Percentiles rank a stretch among this genome's conserved stretches.
These are phyloP conservation scores for Cyprinus carpio DNA, from an alignment of 2,113 vertebrate genomes.

Conservation along the genomic window DNA sequence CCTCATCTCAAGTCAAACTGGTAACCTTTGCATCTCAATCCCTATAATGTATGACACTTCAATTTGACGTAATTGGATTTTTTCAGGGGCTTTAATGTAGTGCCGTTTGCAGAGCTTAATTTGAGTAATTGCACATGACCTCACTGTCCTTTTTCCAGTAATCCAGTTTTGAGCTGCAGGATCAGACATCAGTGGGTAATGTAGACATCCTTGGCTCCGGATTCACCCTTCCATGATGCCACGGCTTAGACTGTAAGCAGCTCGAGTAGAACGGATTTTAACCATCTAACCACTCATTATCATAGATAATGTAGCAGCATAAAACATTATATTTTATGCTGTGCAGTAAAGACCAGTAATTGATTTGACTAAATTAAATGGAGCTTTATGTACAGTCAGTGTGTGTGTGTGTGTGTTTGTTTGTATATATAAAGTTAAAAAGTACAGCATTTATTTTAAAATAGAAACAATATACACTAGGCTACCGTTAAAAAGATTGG, in stretches of 20 bases:
- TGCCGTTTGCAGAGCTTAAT: conserved; percentile 11
- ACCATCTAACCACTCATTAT: conserved; percentile 9
- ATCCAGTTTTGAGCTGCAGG: conserved; percentile 29
- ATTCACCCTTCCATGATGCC: not conserved
- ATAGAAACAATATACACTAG: too few species aligned
- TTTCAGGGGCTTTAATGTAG: not conserved
- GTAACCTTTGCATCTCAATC: not conserved
- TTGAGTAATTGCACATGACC: conserved; percentile 20
- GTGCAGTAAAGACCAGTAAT: not conserved
- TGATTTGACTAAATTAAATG: not conserved
- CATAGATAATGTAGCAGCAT: not conserved
- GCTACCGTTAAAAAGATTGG: too few species aligned
- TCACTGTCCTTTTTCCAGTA: conserved; percentile 24
- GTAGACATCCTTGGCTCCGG: conserved; percentile 4
- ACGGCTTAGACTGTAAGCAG: conserved; percentile 1
- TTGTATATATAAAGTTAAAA: too few species aligned
- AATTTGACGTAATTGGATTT: conserved; percentile 25
- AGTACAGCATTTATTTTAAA: too few species aligned
- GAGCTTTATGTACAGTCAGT: not conserved
- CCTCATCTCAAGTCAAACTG: not conserved
- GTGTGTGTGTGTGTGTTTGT: not conserved
- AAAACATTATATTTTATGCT: not conserved
- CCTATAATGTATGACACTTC: not conserved
- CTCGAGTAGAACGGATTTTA: not conserved
- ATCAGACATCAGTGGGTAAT: conserved; percentile 33